Evolutionary conservation across 2,113 vertebrate genomes (phyloP).

Genomic region (Hemichromis elongatus): DNA sequence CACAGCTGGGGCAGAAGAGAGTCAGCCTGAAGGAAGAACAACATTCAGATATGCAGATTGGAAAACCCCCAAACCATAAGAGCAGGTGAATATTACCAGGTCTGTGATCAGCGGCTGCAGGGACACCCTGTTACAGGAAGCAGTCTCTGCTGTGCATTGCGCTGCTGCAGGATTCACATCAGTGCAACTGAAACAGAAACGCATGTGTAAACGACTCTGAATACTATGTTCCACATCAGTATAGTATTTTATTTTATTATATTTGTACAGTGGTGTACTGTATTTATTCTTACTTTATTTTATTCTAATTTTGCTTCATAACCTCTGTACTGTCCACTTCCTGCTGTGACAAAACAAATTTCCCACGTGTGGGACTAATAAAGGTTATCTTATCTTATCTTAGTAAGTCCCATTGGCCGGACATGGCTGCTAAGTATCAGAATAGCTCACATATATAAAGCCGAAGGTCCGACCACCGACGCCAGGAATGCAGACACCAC

Average conservation of each 20-base stretch:
- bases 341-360: too few species aligned
- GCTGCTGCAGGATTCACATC: slow-evolving; percentile 87
- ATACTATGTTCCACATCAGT: not conserved
- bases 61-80: not conserved
- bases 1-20: slow-evolving; percentile 80
- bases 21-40: slow-evolving; percentile 65
- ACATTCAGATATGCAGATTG: not conserved
- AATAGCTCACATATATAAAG: slow-evolving; percentile 78
- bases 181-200: slow-evolving; percentile 79
- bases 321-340: too few species aligned
- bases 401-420: not conserved
- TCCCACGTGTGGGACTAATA: too few species aligned
- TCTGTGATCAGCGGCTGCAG: slow-evolving; percentile 87
- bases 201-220: not conserved
- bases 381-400: too few species aligned
- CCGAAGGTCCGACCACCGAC: slow-evolving; percentile 80
- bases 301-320: too few species aligned
- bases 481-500: slow-evolving; percentile 88
- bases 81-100: slow-evolving; percentile 76
- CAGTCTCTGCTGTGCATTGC: slow-evolving; percentile 81
- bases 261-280: too few species aligned
- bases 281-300: too few species aligned
- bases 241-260: too few species aligned
- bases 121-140: slow-evolving; percentile 75
- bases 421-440: not conserved